phyloP scores from a whole-genome alignment of 2,888 invertebrate genomes.

The Drosophila mulleri region DNA sequence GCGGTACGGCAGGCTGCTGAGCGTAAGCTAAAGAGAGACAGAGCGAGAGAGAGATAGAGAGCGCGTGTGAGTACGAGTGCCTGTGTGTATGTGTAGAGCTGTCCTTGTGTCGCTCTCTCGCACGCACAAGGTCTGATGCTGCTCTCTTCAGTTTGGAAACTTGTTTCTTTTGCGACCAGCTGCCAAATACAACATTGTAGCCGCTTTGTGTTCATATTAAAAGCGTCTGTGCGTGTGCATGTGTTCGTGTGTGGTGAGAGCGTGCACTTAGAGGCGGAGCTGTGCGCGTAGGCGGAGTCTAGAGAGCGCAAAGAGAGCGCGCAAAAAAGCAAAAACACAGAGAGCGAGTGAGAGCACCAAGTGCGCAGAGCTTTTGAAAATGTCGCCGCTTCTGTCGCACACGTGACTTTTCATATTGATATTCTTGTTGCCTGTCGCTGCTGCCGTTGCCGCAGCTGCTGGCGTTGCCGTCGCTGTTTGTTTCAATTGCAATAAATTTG shows the following conservation, averaged over 20 bases:
- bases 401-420: slow-evolving; percentile 41
- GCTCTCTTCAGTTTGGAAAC: slow-evolving; percentile 73
- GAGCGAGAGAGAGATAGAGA: background rate
- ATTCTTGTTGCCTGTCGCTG: slow-evolving; percentile 24
- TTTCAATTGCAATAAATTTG: slow-evolving; percentile 81
- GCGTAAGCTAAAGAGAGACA: slow-evolving; percentile 11
- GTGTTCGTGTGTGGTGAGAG: slow-evolving; percentile 10
- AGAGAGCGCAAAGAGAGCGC: slow-evolving; percentile 25
- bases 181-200: slow-evolving; percentile 75
- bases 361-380: slow-evolving; percentile 61
- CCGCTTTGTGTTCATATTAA: slow-evolving; percentile 68
- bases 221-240: slow-evolving; percentile 8
- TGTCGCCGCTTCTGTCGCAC: slow-evolving; percentile 66
- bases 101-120: slow-evolving; percentile 55
- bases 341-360: slow-evolving; percentile 31
- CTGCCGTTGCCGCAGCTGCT: slow-evolving; percentile 18
- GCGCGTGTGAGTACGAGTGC: background rate
- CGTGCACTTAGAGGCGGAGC: slow-evolving; percentile 31
- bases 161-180: slow-evolving; percentile 77
- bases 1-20: slow-evolving; percentile 10
- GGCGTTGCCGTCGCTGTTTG: slow-evolving; percentile 57
- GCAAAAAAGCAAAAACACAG: slow-evolving; percentile 17
- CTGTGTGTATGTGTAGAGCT: slow-evolving; percentile 16
- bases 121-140: slow-evolving; percentile 28
- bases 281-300: slow-evolving; percentile 70